Evolutionary conservation across 2,797 vertebrate species (phyloP).

Genomic region (Acrossocheilus fasciatus): DNA sequence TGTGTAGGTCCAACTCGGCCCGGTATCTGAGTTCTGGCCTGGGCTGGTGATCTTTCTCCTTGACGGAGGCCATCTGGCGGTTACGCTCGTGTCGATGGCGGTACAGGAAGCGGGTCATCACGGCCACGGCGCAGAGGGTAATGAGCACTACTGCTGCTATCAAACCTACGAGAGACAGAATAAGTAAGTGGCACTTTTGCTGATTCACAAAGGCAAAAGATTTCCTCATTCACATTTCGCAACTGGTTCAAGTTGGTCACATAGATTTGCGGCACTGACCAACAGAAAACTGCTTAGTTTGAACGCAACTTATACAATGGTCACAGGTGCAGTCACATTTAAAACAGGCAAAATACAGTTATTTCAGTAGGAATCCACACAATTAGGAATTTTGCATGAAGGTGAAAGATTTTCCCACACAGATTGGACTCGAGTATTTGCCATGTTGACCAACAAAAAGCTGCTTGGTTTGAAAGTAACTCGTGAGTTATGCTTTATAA

Average conservation of each 20-base stretch:
- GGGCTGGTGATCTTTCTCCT: conserved; percentile 79
- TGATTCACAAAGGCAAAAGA: background rate
- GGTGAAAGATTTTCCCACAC: too few relatives aligned
- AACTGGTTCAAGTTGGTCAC: background rate
- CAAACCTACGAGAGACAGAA: conserved; percentile 73
- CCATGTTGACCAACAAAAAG: background rate
- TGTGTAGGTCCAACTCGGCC: conserved; percentile 82
- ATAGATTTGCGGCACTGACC: background rate
- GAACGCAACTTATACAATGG: background rate
- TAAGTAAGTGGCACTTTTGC: background rate
- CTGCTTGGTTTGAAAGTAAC: too few relatives aligned
- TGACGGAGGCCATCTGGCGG: conserved; percentile 71
- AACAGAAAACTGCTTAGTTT: background rate
- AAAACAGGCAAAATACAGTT: background rate
- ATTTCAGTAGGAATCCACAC: too few relatives aligned
- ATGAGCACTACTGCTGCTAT: conserved; percentile 86
- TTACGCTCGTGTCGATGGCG: conserved; percentile 78
- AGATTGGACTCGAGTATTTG: background rate
- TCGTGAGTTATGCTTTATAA: background rate
- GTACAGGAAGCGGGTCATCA: conserved; percentile 84
- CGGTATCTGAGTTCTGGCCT: conserved; percentile 66
- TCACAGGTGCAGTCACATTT: background rate
- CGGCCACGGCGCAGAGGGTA: conserved; percentile 80
- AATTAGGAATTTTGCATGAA: too few relatives aligned
- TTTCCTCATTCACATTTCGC: background rate